A percentile compares a stretch with the other conserved stretches of the same genome.
Conservation (phyloP, 2,113 vertebrate genomes). For the Noturus placidus region DNA sequence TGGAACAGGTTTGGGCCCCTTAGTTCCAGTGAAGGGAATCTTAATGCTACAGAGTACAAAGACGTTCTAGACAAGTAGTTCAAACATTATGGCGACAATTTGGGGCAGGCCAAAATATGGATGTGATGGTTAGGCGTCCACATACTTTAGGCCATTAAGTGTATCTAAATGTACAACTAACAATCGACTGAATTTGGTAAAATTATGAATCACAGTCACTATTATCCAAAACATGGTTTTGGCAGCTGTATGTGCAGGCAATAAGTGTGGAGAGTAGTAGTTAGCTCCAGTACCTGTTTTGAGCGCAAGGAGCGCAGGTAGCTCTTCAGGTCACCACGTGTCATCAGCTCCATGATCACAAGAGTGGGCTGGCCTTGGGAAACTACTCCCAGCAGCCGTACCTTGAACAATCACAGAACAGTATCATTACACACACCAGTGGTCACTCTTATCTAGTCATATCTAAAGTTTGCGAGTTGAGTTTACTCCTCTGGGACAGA, state of each 20-base stretch:
- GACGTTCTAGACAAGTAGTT: background rate
- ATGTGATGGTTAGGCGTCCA: background rate
- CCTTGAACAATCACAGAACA: slow-evolving; percentile 70
- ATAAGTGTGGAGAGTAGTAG: background rate
- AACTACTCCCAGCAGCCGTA: slow-evolving; percentile 93
- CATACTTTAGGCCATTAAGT: background rate
- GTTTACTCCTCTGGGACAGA: background rate
- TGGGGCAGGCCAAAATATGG: background rate
- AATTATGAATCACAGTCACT: background rate
- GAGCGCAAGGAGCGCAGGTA: slow-evolving; percentile 81
- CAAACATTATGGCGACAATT: background rate
- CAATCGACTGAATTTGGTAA: background rate
- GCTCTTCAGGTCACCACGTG: slow-evolving; percentile 96
- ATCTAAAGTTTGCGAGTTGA: background rate
- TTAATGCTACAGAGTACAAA: background rate
- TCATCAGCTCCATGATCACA: slow-evolving; percentile 99
- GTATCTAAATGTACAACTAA: background rate
- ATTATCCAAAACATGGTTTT: background rate
- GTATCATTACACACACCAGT: background rate
- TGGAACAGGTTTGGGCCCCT: background rate
- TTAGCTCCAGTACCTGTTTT: slow-evolving; percentile 34
- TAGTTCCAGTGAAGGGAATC: background rate
- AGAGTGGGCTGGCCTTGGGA: slow-evolving; percentile 97
- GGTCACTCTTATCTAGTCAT: slow-evolving; percentile 9
- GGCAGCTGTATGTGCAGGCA: background rate